Conservation (phyloP, 2,797 vertebrate genomes). For the Melanotaenia pygmaea region DNA sequence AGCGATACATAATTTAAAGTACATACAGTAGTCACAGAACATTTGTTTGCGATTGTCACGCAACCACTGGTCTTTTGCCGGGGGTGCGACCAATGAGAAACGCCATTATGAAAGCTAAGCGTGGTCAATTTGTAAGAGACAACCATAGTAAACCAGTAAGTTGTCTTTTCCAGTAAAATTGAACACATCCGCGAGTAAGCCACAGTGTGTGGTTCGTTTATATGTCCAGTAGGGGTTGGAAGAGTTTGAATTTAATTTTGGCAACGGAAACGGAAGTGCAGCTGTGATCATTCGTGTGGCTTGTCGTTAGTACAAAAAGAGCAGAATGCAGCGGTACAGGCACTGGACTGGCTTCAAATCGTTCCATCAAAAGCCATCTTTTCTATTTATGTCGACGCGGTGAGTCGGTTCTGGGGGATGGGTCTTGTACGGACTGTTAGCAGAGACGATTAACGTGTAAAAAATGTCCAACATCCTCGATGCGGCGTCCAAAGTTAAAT, state of each 20-base stretch:
- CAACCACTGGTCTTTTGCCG: conserved; percentile 52
- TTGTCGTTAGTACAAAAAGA: conserved; percentile 5
- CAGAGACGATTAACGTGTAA: conserved; percentile 50
- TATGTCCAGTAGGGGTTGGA: fast-evolving
- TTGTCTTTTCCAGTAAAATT: conserved; percentile 20
- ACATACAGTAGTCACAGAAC: background rate
- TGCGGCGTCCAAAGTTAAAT: conserved; percentile 84
- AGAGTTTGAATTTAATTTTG: conserved; percentile 47
- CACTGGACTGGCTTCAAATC: conserved; percentile 35
- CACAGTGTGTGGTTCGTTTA: fast-evolving
- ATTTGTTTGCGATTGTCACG: conserved; percentile 34
- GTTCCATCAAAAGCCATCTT: conserved; percentile 17
- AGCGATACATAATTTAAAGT: background rate
- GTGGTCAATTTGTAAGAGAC: background rate
- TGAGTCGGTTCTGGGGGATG: conserved; percentile 56
- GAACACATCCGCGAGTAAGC: background rate
- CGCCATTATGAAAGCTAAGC: conserved; percentile 9
- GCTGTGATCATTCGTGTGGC: fast-evolving
- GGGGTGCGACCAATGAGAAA: conserved; percentile 63
- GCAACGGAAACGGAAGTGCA: conserved; percentile 25
- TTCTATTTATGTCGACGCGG: conserved; percentile 24
- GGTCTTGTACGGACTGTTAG: conserved; percentile 43
- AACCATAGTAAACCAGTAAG: background rate
- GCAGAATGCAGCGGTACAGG: conserved; percentile 75
- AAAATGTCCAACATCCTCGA: conserved; percentile 87